phyloP scores from a whole-genome alignment of 2,113 vertebrate genomes.

The Pipra filicauda region DNA sequence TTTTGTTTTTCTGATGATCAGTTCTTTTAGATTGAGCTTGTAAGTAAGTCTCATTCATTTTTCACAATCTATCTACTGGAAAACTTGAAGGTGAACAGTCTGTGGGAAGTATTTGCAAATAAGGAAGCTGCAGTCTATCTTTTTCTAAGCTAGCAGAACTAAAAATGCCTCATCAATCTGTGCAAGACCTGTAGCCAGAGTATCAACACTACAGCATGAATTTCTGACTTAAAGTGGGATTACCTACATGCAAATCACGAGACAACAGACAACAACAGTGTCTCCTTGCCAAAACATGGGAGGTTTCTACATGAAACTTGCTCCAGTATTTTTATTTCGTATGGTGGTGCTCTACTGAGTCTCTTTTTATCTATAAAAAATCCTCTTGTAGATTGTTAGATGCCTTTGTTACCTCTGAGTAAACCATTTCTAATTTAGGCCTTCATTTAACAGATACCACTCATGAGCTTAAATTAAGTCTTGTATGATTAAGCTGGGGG shows the following conservation, averaged over 20 bases:
- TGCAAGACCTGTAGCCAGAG: neutral
- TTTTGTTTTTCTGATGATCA: neutral
- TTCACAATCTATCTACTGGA: neutral
- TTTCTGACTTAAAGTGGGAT: neutral
- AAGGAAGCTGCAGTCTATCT: neutral
- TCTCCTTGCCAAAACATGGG: neutral
- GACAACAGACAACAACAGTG: neutral
- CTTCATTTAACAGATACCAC: neutral
- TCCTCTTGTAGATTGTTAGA: neutral
- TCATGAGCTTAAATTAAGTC: neutral
- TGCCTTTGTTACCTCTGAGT: neutral
- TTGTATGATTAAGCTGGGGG: neutral
- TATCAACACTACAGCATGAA: neutral
- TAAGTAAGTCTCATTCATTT: neutral
- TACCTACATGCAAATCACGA: neutral
- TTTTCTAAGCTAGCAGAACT: neutral
- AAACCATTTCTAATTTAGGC: neutral
- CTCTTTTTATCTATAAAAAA: neutral
- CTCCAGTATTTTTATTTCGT: neutral
- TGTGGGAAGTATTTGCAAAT: neutral
- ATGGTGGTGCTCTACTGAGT: neutral
- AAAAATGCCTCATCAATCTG: neutral
- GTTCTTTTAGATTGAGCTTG: conserved; percentile 16
- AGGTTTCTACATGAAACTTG: neutral
- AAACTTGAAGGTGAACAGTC: neutral